Evolutionary conservation across 2,888 invertebrate species (phyloP).

Genomic region (Cyclophora albipunctata): DNA sequence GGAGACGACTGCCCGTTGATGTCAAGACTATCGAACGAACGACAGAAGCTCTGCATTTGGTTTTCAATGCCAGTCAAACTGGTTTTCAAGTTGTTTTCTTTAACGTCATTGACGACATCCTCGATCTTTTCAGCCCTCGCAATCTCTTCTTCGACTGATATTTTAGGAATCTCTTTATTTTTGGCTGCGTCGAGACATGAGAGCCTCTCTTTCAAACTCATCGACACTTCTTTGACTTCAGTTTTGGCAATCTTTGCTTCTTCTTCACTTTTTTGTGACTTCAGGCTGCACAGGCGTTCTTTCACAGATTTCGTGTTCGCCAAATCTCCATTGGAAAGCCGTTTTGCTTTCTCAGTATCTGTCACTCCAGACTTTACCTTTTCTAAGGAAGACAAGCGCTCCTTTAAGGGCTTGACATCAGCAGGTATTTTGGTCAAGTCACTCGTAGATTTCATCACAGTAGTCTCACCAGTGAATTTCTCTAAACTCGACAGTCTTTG

Average conservation of each 20-base stretch:
- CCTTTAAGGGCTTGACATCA: constrained; percentile 78
- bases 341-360: constrained; percentile 65
- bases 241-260: constrained; percentile 51
- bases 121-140: constrained; percentile 39
- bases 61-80: constrained; percentile 64
- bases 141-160: constrained; percentile 55
- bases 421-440: constrained; percentile 70
- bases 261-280: constrained; percentile 64
- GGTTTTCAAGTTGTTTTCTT: constrained; percentile 51
- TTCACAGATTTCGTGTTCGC: constrained; percentile 59
- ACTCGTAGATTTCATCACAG: constrained; percentile 59
- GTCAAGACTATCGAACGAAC: constrained; percentile 79
- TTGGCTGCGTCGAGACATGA: constrained; percentile 69
- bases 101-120: constrained; percentile 33
- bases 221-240: constrained; percentile 66
- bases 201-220: constrained; percentile 71
- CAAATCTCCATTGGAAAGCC: constrained; percentile 63
- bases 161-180: constrained; percentile 65
- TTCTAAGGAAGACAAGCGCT: constrained; percentile 78
- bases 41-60: constrained; percentile 77
- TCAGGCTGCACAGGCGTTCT: constrained; percentile 64
- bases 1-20: constrained; percentile 73
- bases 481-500: constrained; percentile 82
- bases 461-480: constrained; percentile 76
- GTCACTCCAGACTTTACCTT: constrained; percentile 61